Evolutionary conservation across 2,113 vertebrate genomes (phyloP).

Genomic region (Phaetusa simplex): DNA sequence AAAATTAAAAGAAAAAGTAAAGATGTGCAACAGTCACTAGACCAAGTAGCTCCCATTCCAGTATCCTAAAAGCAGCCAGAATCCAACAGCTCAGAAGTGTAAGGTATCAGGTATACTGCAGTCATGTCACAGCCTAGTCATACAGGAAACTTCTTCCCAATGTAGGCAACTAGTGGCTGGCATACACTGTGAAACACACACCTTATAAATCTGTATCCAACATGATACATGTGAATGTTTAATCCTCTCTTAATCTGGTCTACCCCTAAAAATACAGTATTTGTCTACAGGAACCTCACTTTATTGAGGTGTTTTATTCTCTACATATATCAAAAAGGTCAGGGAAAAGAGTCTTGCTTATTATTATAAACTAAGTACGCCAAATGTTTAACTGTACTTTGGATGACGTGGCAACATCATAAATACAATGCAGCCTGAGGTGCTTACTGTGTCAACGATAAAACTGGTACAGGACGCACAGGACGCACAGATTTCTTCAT

Average conservation of each 20-base stretch:
- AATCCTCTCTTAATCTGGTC: background rate
- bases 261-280: background rate
- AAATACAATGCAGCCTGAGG: background rate
- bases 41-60: background rate
- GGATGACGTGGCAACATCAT: background rate
- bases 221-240: background rate
- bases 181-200: background rate
- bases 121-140: background rate
- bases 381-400: background rate
- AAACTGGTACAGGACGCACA: background rate
- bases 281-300: background rate
- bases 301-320: background rate
- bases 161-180: background rate
- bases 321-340: background rate
- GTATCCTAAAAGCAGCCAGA: background rate
- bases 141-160: background rate
- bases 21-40: background rate
- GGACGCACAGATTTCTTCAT: background rate
- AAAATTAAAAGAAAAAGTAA: background rate
- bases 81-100: background rate
- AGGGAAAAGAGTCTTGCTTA: background rate
- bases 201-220: background rate
- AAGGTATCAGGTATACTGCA: background rate
- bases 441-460: background rate
- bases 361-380: background rate